These are phyloP conservation scores for Fulica atra DNA, from an alignment of 2,113 vertebrate species.

Conservation along the genomic window DNA sequence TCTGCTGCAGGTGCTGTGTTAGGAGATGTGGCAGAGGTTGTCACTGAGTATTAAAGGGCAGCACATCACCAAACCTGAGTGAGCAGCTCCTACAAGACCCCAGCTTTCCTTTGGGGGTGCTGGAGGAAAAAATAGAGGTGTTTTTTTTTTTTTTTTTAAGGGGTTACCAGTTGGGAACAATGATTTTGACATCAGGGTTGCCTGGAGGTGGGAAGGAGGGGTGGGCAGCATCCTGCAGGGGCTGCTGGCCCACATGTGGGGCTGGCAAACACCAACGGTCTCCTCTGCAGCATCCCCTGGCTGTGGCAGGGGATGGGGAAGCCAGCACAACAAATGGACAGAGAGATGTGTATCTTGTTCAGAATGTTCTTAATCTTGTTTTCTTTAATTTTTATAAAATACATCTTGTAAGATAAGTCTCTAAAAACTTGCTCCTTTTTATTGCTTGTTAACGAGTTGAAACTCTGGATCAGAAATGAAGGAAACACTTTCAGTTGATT, in stretches of 20 bases:
- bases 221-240: neutral
- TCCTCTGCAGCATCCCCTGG: neutral
- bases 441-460: conserved; percentile 77
- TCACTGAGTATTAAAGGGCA: neutral
- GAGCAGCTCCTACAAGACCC: neutral
- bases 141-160: neutral
- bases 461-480: conserved; percentile 74
- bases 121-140: neutral
- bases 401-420: conserved; percentile 79
- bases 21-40: neutral
- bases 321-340: neutral
- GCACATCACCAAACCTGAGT: neutral
- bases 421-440: conserved; percentile 77
- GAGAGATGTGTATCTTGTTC: neutral
- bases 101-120: neutral
- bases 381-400: conserved; percentile 84
- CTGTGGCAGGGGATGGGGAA: accelerated
- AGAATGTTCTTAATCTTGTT: conserved; percentile 78
- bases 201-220: neutral
- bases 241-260: neutral
- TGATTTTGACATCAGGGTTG: neutral
- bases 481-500: conserved; percentile 78
- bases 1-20: neutral
- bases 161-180: neutral
- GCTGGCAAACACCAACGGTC: neutral